Base-by-base conservation (phyloP, 2,888 invertebrate species). In the Tenthredo distinguenda region DNA sequence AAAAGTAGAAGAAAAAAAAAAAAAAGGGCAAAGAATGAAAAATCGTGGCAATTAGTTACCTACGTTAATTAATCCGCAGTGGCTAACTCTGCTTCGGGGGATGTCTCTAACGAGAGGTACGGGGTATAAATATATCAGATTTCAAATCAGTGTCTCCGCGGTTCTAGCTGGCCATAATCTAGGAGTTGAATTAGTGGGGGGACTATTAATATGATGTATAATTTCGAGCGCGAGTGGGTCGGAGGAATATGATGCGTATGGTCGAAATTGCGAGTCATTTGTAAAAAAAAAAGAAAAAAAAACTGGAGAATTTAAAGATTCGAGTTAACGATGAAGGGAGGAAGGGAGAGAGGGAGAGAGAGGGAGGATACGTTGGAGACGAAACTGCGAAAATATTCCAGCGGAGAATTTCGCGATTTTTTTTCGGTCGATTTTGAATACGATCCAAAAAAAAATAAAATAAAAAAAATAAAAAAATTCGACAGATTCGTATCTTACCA, bases 61-160 rank as follows among this genome's bases (percentile, higher is more conserved):
- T n/a, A 77, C 77, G 31, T 50, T 50, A 77, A 77, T 77, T 77
- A 50, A 18, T 26, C 26, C 6, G 18, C 21, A 7, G 12, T 21
- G 3, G 40, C 43, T 9, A 21, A 10, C 43, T 43, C 43, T 12
- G 12, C 40, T 18, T n/a, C 40, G 1, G 43, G 26, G 74, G 55
- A 26, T 26, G 26, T 26, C 26, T 77, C 15, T 18, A 77, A 77
- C 55, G 77, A 77, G 55, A 34, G 31, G 7, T 31, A 55, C 18
- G 55, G 55, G 31, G 7, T 31, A 55, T 31, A 55, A 5, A 18
- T 31, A 47, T 34, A 34, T 77, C 77, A 34, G 18, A n/a, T 77
- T 77, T 77, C 77, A 55, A 77, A 77, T 77, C 77, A 77, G 77
- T 77, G 77, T 77, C 77, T 77, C 34, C 18, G 76, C n/a, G 26